Percentiles rank a stretch among this genome's conserved stretches.
Evolutionary conservation across 53 echinoderm and acorn worm genomes (phyloP).

Genomic region (Temnopleurus reevesii): DNA sequence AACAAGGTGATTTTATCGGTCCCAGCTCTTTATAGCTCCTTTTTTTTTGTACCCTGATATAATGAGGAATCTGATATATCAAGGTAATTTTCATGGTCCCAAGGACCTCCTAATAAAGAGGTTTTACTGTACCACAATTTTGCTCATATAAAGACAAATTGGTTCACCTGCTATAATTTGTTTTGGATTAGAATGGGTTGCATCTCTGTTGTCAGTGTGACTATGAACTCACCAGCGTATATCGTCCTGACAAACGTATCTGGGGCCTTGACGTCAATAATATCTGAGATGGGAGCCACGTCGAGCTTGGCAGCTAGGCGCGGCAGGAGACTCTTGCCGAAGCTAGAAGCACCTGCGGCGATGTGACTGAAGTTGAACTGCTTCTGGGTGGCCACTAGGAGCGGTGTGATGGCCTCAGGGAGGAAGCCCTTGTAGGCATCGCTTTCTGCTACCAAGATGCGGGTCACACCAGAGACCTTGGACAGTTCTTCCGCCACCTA

Average conservation of each 20-base stretch:
- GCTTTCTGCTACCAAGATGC: conserved; percentile 92
- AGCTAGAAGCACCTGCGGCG: conserved; percentile 90
- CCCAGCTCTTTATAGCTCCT: no score
- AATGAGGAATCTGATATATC: no score
- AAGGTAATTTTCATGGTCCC: no score
- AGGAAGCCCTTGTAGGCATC: conserved; percentile 95
- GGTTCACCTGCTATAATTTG: no score
- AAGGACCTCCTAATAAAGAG: no score
- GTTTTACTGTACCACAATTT: no score
- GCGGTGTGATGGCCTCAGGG: conserved; percentile 89
- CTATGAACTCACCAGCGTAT: conserved; percentile 88
- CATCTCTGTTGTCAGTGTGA: no score
- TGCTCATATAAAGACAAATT: no score
- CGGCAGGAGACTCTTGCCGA: conserved; percentile 89
- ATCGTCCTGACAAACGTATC: conserved; percentile 99
- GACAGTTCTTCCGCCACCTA: conserved; percentile 92
- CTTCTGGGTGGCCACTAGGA: conserved; percentile 85
- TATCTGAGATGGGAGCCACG: conserved; percentile 95
- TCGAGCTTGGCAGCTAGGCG: conserved; percentile 95
- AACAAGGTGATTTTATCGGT: no score
- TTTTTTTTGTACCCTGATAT: no score
- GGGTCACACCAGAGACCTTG: conserved; percentile 78
- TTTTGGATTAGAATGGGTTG: no score
- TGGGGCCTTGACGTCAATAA: conserved; percentile 79
- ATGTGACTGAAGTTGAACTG: conserved; percentile 99